Percentiles rank a stretch among this genome's conserved stretches.
phyloP scores from a whole-genome alignment of 2,113 vertebrate genomes.

The Erythrolamprus reginae region DNA sequence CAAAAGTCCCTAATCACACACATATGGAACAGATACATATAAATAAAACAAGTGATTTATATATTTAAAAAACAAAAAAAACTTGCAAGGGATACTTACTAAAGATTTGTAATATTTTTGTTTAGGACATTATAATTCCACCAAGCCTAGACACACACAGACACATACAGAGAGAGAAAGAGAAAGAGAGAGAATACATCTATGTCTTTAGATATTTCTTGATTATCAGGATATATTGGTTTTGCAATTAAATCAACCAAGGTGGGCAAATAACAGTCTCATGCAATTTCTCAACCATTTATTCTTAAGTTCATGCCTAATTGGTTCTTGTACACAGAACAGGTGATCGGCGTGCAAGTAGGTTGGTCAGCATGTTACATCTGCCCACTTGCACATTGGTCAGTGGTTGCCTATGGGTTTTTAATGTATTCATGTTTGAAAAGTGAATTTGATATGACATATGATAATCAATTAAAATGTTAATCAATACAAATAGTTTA shows the following conservation, averaged over 20 bases:
- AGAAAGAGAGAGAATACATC: neutral
- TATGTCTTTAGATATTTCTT: constrained; percentile 13
- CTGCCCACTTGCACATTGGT: constrained; percentile 71
- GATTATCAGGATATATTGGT: constrained; percentile 51
- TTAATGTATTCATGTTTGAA: constrained; percentile 91
- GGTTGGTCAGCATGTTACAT: constrained; percentile 65
- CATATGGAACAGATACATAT: constrained; percentile 22
- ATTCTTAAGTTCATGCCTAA: constrained; percentile 92
- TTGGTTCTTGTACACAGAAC: constrained; percentile 80
- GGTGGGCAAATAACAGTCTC: constrained; percentile 54
- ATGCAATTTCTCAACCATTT: constrained; percentile 80
- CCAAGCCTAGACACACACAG: constrained; percentile 16
- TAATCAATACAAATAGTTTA: constrained; percentile 99
- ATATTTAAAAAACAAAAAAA: constrained; percentile 43
- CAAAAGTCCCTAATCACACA: constrained; percentile 44
- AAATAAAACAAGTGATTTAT: constrained; percentile 43
- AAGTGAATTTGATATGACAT: constrained; percentile 96
- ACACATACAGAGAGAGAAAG: neutral
- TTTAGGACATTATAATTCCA: constrained; percentile 53
- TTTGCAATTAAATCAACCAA: constrained; percentile 54
- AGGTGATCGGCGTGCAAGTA: constrained; percentile 80
- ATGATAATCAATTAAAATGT: constrained; percentile 99
- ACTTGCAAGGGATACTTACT: constrained; percentile 69
- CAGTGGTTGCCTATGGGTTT: constrained; percentile 74
- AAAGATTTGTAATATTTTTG: constrained; percentile 63